phyloP scores from a whole-genome alignment of 1,140 invertebrate genomes.

The Thrips palmi region DNA sequence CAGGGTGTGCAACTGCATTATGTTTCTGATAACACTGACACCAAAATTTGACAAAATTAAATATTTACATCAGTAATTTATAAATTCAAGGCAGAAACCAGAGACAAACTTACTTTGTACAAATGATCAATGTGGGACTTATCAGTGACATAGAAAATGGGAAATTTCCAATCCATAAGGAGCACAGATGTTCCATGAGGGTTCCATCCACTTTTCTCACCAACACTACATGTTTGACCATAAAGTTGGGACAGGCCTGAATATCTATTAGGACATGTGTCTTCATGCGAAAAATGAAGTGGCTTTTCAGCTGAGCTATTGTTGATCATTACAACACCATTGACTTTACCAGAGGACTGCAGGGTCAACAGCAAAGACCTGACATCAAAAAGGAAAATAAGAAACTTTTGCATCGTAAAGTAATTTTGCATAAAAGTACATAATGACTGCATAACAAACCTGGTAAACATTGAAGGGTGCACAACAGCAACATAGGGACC shows the following conservation, averaged over 20 bases:
- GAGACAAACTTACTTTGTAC: constrained; percentile 17
- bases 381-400: constrained; percentile 5
- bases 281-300: constrained; percentile 46
- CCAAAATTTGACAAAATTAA: neutral
- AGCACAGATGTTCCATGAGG: constrained; percentile 49
- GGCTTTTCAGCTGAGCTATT: constrained; percentile 19
- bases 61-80: neutral
- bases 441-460: too few species aligned
- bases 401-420: neutral
- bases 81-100: constrained; percentile 4
- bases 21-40: neutral
- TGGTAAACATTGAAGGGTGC: constrained; percentile 38
- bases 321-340: constrained; percentile 35
- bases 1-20: neutral
- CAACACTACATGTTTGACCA: too few species aligned
- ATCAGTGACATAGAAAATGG: constrained; percentile 58
- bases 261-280: constrained; percentile 65
- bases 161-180: constrained; percentile 60
- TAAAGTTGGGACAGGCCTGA: constrained; percentile 34
- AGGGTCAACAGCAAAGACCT: constrained; percentile 20
- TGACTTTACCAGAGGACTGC: constrained; percentile 30
- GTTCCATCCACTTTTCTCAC: constrained; percentile 50
- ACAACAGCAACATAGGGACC: constrained; percentile 52
- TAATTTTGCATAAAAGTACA: constrained; percentile 12
- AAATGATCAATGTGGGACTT: constrained; percentile 35